These are phyloP conservation scores for Prosopocoilus inquinatus DNA, from an alignment of 2,888 invertebrate species.

Conservation along the genomic window DNA sequence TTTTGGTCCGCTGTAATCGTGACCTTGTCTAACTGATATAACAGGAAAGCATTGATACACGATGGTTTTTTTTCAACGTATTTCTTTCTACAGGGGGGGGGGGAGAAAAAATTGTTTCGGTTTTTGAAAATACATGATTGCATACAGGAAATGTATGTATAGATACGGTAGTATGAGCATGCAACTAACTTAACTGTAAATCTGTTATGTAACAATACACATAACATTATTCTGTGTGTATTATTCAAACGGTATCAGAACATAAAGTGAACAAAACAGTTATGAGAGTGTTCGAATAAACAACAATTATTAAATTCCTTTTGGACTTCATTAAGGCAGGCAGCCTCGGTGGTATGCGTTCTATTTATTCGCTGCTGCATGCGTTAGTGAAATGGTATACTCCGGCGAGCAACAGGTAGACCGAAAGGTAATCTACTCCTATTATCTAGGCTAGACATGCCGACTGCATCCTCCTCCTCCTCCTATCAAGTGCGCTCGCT, in stretches of 20 bases:
- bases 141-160: background rate
- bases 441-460: too few species aligned
- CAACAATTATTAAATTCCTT: slow-evolving; percentile 2
- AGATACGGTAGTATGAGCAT: background rate
- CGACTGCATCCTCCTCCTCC: too few species aligned
- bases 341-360: background rate
- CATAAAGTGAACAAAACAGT: background rate
- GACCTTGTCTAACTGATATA: slow-evolving; percentile 34
- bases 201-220: background rate
- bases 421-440: too few species aligned
- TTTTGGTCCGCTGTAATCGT: slow-evolving; percentile 32
- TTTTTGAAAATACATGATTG: background rate
- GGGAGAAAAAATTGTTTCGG: too few species aligned
- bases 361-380: background rate
- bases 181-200: background rate
- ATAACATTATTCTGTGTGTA: background rate
- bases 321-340: background rate
- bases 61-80: slow-evolving; percentile 15
- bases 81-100: slow-evolving; percentile 3
- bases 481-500: too few species aligned
- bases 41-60: slow-evolving; percentile 35
- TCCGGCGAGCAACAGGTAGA: too few species aligned
- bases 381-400: too few species aligned
- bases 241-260: background rate
- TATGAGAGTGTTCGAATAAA: background rate